These are phyloP conservation scores for Tetramorium simillimum DNA, from an alignment of 1,140 invertebrate species.

Conservation along the genomic window DNA sequence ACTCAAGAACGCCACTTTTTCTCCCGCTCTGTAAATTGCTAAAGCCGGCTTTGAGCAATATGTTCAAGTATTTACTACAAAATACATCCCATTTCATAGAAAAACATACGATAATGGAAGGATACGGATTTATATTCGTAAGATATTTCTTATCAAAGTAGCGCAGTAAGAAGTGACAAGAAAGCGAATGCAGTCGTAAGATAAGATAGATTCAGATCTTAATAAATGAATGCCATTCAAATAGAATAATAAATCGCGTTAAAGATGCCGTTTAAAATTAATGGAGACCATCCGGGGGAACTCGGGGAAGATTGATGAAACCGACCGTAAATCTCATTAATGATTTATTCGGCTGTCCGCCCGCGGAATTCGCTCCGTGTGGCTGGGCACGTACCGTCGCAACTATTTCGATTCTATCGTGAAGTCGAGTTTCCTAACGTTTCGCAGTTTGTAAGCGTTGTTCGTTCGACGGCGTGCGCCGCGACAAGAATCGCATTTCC, in stretches of 20 bases:
- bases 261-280: conserved; percentile 29
- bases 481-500: conserved; percentile 46
- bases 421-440: not conserved
- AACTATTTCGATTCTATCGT: conserved; percentile 35
- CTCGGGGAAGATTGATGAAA: not conserved
- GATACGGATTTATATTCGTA: not conserved
- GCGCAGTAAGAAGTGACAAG: not conserved
- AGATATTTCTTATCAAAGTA: not conserved
- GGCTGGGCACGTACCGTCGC: conserved; percentile 19
- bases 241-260: conserved; percentile 25
- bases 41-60: conserved; percentile 6
- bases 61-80: not conserved
- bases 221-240: not conserved
- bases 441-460: conserved; percentile 29
- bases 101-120: not conserved
- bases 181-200: not conserved
- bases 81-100: not conserved
- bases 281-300: not conserved
- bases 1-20: conserved; percentile 50
- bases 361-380: not conserved
- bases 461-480: conserved; percentile 3
- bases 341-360: conserved; percentile 26
- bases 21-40: conserved; percentile 32
- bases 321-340: conserved; percentile 28
- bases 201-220: not conserved